phyloP scores from a whole-genome alignment of 1,140 invertebrate genomes.

The Theocolax elegans region DNA sequence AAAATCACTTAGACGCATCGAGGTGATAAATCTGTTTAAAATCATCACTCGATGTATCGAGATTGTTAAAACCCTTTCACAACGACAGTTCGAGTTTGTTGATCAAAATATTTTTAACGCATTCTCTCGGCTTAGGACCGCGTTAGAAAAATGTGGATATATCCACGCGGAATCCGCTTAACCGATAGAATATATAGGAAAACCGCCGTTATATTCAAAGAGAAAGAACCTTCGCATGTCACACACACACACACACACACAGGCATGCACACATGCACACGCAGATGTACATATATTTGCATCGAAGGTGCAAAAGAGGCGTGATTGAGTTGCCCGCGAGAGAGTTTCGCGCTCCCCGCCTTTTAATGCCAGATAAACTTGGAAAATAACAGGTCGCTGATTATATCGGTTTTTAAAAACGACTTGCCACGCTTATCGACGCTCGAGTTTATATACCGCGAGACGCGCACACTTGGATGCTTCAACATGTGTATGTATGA shows the following conservation, averaged over 20 bases:
- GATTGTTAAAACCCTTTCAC: no score
- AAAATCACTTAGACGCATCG: no score
- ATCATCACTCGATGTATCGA: no score
- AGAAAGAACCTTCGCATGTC: neutral
- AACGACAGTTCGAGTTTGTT: no score
- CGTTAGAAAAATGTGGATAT: neutral
- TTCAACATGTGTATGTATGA: no score
- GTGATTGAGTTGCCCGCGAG: conserved; percentile 28
- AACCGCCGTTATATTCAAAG: neutral
- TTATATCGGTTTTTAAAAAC: conserved; percentile 33
- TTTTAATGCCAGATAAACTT: conserved; percentile 36
- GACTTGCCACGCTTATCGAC: conserved; percentile 22
- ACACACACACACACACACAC: neutral
- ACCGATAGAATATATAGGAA: no score
- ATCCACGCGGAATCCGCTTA: neutral
- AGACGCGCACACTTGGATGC: neutral
- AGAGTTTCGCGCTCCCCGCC: neutral
- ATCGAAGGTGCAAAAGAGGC: conserved; percentile 13
- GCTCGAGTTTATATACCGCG: conserved; percentile 1
- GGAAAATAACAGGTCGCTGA: conserved; percentile 37
- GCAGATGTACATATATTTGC: neutral
- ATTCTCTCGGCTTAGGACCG: no score
- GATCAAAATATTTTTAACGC: no score
- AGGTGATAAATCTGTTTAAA: no score
- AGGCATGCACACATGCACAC: neutral